A percentile compares a stretch with the other conserved stretches of the same genome.
These are phyloP conservation scores for Melanostigma gelatinosum DNA, from an alignment of 2,113 vertebrate genomes.

Conservation along the genomic window DNA sequence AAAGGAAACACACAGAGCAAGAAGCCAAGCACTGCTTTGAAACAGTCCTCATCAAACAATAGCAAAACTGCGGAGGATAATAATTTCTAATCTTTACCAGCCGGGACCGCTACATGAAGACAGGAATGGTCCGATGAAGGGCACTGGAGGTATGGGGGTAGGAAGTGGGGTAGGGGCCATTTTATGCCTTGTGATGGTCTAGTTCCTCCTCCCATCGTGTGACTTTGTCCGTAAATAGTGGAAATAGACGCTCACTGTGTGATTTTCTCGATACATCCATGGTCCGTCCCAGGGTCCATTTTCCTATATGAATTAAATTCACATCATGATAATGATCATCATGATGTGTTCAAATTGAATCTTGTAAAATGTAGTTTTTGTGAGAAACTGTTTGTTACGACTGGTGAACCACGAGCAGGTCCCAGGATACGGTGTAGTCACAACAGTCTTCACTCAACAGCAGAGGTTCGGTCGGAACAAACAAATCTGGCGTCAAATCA, in stretches of 20 bases:
- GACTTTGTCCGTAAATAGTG: background rate
- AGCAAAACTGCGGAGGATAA: background rate
- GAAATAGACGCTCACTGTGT: background rate
- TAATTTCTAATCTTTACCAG: background rate
- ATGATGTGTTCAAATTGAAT: too few relatives aligned
- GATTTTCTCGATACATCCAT: background rate
- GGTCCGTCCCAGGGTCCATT: too few relatives aligned
- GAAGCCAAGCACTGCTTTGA: background rate
- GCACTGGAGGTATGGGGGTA: too few relatives aligned
- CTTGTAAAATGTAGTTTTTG: too few relatives aligned
- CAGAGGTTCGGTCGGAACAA: too few relatives aligned
- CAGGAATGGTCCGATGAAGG: background rate
- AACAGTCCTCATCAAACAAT: background rate
- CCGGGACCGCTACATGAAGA: background rate
- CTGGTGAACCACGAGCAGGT: too few relatives aligned
- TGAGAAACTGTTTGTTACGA: too few relatives aligned
- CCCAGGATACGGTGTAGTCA: too few relatives aligned
- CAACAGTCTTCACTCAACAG: too few relatives aligned
- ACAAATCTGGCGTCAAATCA: too few relatives aligned
- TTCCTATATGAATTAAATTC: background rate
- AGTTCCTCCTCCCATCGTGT: background rate
- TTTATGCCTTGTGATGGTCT: background rate
- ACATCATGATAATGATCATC: too few relatives aligned
- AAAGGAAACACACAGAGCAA: constrained; percentile 12
- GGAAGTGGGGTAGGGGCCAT: background rate